Base-by-base conservation (phyloP, 2,113 vertebrate genomes). In the Dendropsophus ebraccatus region DNA sequence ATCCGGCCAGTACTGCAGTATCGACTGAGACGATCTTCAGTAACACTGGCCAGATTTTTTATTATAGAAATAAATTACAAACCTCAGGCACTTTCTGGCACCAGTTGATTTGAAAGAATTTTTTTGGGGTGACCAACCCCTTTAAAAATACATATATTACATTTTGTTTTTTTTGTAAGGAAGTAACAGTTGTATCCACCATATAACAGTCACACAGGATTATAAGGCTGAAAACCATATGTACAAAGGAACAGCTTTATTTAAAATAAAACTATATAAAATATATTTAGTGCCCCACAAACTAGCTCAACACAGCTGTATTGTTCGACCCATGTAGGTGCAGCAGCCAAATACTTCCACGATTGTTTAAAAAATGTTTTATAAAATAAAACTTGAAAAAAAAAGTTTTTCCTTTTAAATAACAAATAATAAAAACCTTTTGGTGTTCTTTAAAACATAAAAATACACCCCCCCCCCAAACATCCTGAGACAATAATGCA, bases 171-270 rank as follows among this genome's bases (percentile, higher is more conserved):
- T n/a, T n/a, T n/a, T n/a, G n/a, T n/a, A n/a, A n/a, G n/a, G n/a
- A n/a, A n/a, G n/a, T n/a, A n/a, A 41, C 41, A 41, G 41, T 41
- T 3, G 41, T 41, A 41, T 41, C 41, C 25, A 65, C 11, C 25
- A 65, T n/a, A 7, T 9, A 58, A 23, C 23, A 23, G 21, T 8
- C n/a, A 9, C 9, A 19, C 9, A 58, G 6, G 6, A 23, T 21
- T 58, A 58, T 23, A 23, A 58, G 7, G 6, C 54, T 50, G 19
- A 30, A 65, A 4, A 72, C n/a, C n/a, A 35, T 45, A 1, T n/a
- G n/a, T 56, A 32, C 54, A 80, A n/a, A 60, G 30, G 21, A 81
- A 19, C 78, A 81, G n/a, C 78, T 81, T 81, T 81, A 81, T 81
- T 81, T 80, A 80, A 80, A 80, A 80, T 54, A 75, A 19, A 60